A percentile compares a stretch with the other conserved stretches of the same genome.
Evolutionary conservation across 1,140 invertebrate species (phyloP).

Genomic region (Phthorimaea operculella): DNA sequence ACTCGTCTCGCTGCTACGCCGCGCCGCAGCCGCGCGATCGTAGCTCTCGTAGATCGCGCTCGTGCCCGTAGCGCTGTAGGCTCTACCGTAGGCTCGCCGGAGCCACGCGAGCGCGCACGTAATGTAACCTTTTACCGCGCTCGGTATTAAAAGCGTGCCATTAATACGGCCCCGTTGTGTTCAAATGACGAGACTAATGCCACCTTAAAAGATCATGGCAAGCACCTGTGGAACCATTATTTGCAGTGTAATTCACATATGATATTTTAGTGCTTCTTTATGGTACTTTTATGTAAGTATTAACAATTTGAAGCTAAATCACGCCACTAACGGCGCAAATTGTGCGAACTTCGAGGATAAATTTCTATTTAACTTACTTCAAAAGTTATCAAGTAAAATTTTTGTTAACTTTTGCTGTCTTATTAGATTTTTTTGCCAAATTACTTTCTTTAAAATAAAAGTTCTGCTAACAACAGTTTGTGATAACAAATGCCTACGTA

Average conservation of each 20-base stretch:
- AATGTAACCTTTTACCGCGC: conserved; percentile 42
- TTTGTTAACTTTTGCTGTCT: no score
- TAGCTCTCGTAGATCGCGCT: conserved; percentile 13
- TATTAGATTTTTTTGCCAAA: no score
- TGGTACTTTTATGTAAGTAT: conserved; percentile 27
- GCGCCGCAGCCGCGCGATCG: conserved; percentile 9
- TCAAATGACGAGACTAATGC: conserved; percentile 43
- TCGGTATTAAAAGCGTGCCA: conserved; percentile 42
- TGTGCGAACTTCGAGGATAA: no score
- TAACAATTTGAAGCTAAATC: not conserved
- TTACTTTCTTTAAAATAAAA: no score
- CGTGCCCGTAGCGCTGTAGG: conserved; percentile 16
- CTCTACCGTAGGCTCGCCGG: conserved; percentile 23
- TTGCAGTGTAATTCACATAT: conserved; percentile 31
- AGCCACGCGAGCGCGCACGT: conserved; percentile 22
- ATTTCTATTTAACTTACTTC: no score
- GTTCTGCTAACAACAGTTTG: no score
- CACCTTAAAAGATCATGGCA: conserved; percentile 38
- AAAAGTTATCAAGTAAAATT: no score
- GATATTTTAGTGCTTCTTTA: conserved; percentile 16
- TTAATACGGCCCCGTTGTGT: conserved; percentile 40
- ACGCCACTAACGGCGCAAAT: not conserved
- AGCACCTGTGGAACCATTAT: conserved; percentile 43
- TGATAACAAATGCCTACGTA: no score
- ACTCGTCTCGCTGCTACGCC: conserved; percentile 25